Evolutionary conservation across 2,113 vertebrate species (phyloP).

Genomic region (Propithecus coquereli): DNA sequence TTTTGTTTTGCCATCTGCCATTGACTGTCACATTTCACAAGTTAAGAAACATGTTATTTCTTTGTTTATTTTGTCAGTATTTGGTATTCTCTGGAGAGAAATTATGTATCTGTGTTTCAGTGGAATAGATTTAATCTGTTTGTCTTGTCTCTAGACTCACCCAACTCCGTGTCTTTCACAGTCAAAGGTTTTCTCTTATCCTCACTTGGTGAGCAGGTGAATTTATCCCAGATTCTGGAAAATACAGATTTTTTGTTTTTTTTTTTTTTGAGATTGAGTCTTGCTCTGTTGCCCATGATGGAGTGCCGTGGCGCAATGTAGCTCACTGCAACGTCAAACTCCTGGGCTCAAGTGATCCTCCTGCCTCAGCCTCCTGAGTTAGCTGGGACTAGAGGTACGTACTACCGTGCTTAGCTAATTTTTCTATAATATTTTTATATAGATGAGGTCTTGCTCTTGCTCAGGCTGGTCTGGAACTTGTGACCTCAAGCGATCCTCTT

Average conservation of each 20-base stretch:
- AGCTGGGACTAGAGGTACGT: too few species aligned
- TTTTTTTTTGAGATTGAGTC: not conserved
- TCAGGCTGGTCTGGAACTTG: too few species aligned
- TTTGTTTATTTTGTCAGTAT: conserved; percentile 89
- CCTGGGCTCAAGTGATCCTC: too few species aligned
- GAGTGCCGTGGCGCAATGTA: not conserved
- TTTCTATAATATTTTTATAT: too few species aligned
- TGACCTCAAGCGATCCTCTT: too few species aligned
- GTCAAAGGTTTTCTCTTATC: conserved; percentile 81
- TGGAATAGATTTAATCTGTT: conserved; percentile 85
- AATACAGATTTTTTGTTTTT: not conserved
- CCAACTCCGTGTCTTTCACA: conserved; percentile 82
- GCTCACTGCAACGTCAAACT: too few species aligned
- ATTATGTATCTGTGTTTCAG: conserved; percentile 85
- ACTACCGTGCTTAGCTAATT: too few species aligned
- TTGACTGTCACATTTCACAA: conserved; percentile 87
- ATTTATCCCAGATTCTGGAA: conserved; percentile 58
- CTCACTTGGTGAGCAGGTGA: conserved; percentile 74
- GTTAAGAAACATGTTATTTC: conserved; percentile 85
- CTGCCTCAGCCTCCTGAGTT: too few species aligned
- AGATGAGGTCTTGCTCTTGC: too few species aligned
- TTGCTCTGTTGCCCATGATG: not conserved
- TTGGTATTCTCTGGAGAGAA: conserved; percentile 85
- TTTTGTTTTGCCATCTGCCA: conserved; percentile 85
- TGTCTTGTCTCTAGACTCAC: conserved; percentile 83